These are phyloP conservation scores for Augiades crinisus DNA, from an alignment of 2,888 invertebrate genomes.

Conservation along the genomic window DNA sequence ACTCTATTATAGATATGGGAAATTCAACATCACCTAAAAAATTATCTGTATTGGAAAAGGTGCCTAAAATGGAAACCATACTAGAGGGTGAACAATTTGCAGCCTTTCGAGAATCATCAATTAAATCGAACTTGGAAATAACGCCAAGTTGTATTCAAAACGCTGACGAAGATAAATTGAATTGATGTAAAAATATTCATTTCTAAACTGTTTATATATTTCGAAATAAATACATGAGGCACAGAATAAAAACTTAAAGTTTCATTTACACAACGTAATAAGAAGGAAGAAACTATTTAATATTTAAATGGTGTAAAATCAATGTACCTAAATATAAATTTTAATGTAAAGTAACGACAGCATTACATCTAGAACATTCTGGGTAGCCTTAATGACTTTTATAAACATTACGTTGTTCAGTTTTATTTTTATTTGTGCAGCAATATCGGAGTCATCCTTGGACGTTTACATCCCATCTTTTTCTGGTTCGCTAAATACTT, in stretches of 20 bases:
- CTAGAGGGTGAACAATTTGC: slow-evolving; percentile 48
- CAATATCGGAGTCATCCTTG: slow-evolving; percentile 49
- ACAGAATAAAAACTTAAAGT: too few relatives aligned
- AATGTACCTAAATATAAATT: too few relatives aligned
- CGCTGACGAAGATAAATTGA: neutral
- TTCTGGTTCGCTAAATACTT: slow-evolving; percentile 47
- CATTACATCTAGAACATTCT: too few relatives aligned
- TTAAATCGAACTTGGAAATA: neutral
- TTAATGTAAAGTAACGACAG: too few relatives aligned
- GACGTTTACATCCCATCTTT: slow-evolving; percentile 50
- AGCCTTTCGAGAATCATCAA: neutral
- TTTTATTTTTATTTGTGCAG: slow-evolving; percentile 39
- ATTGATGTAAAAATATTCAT: neutral
- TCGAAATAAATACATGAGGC: too few relatives aligned
- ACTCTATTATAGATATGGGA: slow-evolving; percentile 37
- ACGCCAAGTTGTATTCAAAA: neutral
- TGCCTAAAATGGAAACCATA: slow-evolving; percentile 61
- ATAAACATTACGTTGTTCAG: neutral
- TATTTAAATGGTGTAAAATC: too few relatives aligned
- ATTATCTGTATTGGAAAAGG: slow-evolving; percentile 49
- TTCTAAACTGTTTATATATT: too few relatives aligned
- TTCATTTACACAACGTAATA: too few relatives aligned
- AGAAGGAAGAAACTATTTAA: too few relatives aligned
- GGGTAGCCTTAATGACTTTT: too few relatives aligned
- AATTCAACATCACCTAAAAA: slow-evolving; percentile 37